Evolutionary conservation across 2,888 invertebrate genomes (phyloP), one percentile per base, ranked within the genome.

Genomic region (Drymonia ruficornis): DNA sequence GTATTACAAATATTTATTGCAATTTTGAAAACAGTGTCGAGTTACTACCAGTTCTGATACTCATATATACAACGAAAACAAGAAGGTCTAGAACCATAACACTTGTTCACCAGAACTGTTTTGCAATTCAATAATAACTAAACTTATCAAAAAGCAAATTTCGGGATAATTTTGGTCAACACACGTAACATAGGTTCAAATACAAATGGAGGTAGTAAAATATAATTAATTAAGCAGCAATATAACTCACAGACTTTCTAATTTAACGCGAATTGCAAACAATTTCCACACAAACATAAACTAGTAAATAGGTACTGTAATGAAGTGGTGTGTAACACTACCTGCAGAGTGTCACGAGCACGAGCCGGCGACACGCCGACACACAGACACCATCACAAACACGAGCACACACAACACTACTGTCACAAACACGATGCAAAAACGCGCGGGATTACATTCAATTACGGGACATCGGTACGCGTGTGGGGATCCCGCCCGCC

Each of bases 401-500:
- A 48, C 19, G 13, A 12, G 3, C 38, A 16, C 15, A 38, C 23
- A 45, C 50, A 23, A 52, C 36, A 36, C 36, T 15, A 29, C n/a
- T 38, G 12, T 40, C 15, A 29, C 15, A 44, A 42, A 48, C 38
- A 29, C 46, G 15, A 38, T 40, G 46, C 42, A 34, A 34, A 13
- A 36, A 5, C 58, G 65, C 47, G 47, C 47, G 47, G 12, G 6
- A 18, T 47, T n/a, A 28, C 19, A 19, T 23, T n/a, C 15, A 44
- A 23, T 23, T 15, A 19, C 31, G 34, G 31, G 15, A 46, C 9
- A 0, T 9, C 3, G 23, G 23, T 12, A 5, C 31, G 34, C 74
- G 74, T 66, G 75, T 70, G 58, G 61, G 53, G 56, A 54, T 54
- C 72, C 60, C 74, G 76, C 72, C 74, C 83, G 81, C 81, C 78